phyloP scores from a whole-genome alignment of 2,113 vertebrate genomes.

The Grammomys dolichurus region DNA sequence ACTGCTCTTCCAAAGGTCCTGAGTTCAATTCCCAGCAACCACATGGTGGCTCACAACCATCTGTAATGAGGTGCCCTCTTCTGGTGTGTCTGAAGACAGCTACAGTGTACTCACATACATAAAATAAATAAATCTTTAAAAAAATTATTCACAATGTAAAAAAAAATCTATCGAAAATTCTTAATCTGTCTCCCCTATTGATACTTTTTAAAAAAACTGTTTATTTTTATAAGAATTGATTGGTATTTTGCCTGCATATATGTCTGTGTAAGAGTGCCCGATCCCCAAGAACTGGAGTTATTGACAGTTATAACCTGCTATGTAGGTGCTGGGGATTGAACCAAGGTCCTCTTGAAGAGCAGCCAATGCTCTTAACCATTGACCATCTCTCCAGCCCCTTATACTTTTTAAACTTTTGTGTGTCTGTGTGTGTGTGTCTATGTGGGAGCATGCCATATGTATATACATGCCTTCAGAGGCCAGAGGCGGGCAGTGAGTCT shows the following conservation, averaged over 20 bases:
- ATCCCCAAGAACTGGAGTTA: background rate
- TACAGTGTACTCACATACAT: too few relatives aligned
- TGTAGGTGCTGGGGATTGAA: background rate
- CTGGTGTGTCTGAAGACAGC: too few relatives aligned
- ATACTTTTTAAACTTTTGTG: background rate
- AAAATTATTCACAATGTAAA: background rate
- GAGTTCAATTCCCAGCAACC: too few relatives aligned
- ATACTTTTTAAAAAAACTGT: background rate
- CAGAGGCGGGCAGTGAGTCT: too few relatives aligned
- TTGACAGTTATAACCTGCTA: background rate
- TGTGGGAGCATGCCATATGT: background rate
- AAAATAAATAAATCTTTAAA: too few relatives aligned
- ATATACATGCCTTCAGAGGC: background rate
- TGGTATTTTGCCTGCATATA: background rate
- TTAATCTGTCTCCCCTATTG: conserved; percentile 3
- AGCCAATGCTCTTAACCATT: background rate
- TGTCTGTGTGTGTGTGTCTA: background rate
- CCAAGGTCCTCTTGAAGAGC: background rate
- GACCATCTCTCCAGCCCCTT: background rate
- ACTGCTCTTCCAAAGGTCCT: too few relatives aligned
- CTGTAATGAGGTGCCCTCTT: too few relatives aligned
- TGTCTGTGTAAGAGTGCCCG: background rate
- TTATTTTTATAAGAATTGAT: background rate
- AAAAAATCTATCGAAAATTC: conserved; percentile 17
- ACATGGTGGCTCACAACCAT: too few relatives aligned